Evolutionary conservation across 2,113 vertebrate species (phyloP).

Genomic region (Picathartes gymnocephalus): DNA sequence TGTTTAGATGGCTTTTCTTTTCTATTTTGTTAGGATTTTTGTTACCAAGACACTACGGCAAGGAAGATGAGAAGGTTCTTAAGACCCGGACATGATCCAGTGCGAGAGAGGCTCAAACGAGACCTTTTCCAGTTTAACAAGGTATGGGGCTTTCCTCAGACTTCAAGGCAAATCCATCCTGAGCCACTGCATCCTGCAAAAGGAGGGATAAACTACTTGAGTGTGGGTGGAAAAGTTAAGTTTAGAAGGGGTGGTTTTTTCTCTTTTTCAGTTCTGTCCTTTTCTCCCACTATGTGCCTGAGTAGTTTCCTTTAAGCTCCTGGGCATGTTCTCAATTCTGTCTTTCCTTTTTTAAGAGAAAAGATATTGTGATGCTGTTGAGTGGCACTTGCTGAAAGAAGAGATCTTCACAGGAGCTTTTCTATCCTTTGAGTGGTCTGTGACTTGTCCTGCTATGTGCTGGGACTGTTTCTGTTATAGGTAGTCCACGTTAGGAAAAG

Average conservation of each 20-base stretch:
- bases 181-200: not conserved
- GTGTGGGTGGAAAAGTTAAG: constrained; percentile 16
- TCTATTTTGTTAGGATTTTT: constrained; percentile 20
- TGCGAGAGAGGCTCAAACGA: constrained; percentile 88
- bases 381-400: not conserved
- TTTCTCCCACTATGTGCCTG: not conserved
- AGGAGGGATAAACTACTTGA: not conserved
- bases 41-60: constrained; percentile 17
- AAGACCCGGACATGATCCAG: constrained; percentile 87
- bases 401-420: not conserved
- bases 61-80: constrained; percentile 93
- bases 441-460: not conserved
- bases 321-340: not conserved
- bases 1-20: not conserved
- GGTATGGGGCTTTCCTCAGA: constrained; percentile 64
- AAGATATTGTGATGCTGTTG: not conserved
- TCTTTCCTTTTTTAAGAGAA: not conserved
- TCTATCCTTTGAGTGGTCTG: not conserved
- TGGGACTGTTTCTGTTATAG: not conserved
- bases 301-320: not conserved
- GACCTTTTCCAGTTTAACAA: constrained; percentile 97
- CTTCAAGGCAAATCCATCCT: not conserved
- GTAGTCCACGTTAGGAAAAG: not conserved
- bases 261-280: not conserved
- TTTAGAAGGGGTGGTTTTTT: not conserved